Percentiles rank a stretch among this genome's conserved stretches.
Conservation (phyloP, 1,140 invertebrate genomes). For the Drosophila neocordata region DNA sequence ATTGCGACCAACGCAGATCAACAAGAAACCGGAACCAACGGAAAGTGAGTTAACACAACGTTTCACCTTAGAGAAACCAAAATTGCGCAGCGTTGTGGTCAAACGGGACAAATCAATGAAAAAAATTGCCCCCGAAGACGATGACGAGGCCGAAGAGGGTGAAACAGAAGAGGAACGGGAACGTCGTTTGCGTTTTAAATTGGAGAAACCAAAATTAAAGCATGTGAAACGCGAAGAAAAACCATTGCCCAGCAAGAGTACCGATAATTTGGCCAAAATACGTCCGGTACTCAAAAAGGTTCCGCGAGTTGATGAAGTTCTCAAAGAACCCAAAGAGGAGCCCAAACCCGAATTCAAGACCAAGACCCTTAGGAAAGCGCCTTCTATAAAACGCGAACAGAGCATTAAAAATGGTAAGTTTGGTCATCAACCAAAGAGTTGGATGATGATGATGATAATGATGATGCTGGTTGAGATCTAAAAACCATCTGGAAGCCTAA, state of each 20-base stretch:
- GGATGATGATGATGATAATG: not conserved
- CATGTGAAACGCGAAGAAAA: constrained; percentile 81
- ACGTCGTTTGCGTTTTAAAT: constrained; percentile 68
- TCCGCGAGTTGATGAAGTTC: constrained; percentile 76
- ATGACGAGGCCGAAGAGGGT: constrained; percentile 73
- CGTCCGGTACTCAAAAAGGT: constrained; percentile 79
- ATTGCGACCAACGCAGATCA: constrained; percentile 64
- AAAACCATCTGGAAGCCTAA: constrained; percentile 35
- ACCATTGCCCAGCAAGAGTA: constrained; percentile 77
- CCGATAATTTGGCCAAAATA: constrained; percentile 72
- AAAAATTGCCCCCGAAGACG: constrained; percentile 71
- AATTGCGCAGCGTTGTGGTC: constrained; percentile 74
- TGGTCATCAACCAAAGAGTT: constrained; percentile 11
- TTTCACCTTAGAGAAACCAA: constrained; percentile 80
- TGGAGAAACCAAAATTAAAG: constrained; percentile 77
- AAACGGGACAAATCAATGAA: constrained; percentile 79
- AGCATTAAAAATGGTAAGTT: constrained; percentile 80
- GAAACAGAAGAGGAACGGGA: constrained; percentile 79
- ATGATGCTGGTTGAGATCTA: too few relatives aligned
- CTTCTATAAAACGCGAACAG: constrained; percentile 73
- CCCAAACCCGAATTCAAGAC: constrained; percentile 81
- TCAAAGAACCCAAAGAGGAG: constrained; percentile 81
- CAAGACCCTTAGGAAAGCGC: constrained; percentile 77
- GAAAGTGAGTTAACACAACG: constrained; percentile 80
- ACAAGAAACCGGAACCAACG: constrained; percentile 58